These are phyloP conservation scores for Streblospio benedicti DNA, from an alignment of 1,140 invertebrate genomes.

Conservation along the genomic window DNA sequence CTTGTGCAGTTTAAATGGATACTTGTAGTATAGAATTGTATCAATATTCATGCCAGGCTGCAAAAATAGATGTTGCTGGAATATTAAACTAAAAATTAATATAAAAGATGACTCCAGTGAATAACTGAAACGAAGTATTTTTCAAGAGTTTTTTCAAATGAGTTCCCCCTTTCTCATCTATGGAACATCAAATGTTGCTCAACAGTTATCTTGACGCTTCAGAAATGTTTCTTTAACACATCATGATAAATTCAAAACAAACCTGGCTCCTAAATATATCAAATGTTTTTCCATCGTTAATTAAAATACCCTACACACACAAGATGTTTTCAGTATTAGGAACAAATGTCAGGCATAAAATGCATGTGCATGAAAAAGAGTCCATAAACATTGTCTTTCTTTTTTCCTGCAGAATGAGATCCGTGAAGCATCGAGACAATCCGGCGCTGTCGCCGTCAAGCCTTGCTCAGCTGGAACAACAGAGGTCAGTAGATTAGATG, in stretches of 20 bases:
- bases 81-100: too few species aligned
- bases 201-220: too few species aligned
- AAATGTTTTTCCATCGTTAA: not conserved
- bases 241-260: not conserved
- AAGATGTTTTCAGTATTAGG: not conserved
- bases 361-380: not conserved
- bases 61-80: too few species aligned
- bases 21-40: too few species aligned
- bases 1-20: too few species aligned
- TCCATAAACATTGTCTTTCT: not conserved
- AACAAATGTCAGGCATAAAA: not conserved
- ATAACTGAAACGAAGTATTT: too few species aligned
- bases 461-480: conserved; percentile 33
- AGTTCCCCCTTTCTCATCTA: too few species aligned
- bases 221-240: too few species aligned
- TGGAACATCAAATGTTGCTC: too few species aligned
- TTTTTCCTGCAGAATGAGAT: conserved; percentile 29
- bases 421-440: conserved; percentile 33
- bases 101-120: too few species aligned
- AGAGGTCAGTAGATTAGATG: conserved; percentile 30
- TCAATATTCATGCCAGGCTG: too few species aligned
- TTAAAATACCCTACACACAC: not conserved
- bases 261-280: not conserved
- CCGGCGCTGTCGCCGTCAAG: conserved; percentile 33
- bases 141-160: too few species aligned